A percentile compares a stretch with the other conserved stretches of the same genome.
Conservation (phyloP, 2,797 vertebrate species). For the Xenops minutus region DNA sequence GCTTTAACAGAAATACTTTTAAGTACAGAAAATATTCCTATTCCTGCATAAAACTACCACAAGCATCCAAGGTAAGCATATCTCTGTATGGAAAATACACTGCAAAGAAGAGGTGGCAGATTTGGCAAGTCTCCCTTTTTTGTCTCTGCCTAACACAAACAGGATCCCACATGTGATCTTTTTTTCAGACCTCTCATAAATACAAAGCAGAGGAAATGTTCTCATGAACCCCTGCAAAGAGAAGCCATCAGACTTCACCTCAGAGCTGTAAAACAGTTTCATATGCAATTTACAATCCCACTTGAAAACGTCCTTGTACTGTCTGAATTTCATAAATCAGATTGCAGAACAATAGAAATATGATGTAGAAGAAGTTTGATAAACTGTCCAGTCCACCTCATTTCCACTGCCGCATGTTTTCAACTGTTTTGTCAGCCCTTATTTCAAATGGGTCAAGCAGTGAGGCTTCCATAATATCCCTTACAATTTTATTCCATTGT, state of each 20-base stretch:
- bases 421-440: background rate
- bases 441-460: background rate
- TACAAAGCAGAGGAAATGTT: slow-evolving; percentile 43
- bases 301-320: background rate
- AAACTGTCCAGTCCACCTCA: background rate
- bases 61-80: background rate
- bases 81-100: background rate
- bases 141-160: background rate
- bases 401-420: background rate
- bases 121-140: background rate
- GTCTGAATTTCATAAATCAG: slow-evolving; percentile 46
- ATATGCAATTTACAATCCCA: background rate
- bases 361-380: background rate
- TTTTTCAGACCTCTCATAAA: slow-evolving; percentile 45
- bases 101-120: background rate
- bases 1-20: background rate
- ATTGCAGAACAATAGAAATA: background rate
- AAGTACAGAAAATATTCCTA: background rate
- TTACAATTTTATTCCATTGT: slow-evolving; percentile 20
- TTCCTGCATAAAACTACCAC: background rate
- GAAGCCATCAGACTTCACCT: slow-evolving; percentile 31
- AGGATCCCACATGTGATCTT: background rate
- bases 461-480: background rate
- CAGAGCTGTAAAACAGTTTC: slow-evolving; percentile 22
- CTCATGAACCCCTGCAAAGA: slow-evolving; percentile 30